Evolutionary conservation across 2,888 invertebrate species (phyloP).

Genomic region (Drosophila pseudotakahashii): DNA sequence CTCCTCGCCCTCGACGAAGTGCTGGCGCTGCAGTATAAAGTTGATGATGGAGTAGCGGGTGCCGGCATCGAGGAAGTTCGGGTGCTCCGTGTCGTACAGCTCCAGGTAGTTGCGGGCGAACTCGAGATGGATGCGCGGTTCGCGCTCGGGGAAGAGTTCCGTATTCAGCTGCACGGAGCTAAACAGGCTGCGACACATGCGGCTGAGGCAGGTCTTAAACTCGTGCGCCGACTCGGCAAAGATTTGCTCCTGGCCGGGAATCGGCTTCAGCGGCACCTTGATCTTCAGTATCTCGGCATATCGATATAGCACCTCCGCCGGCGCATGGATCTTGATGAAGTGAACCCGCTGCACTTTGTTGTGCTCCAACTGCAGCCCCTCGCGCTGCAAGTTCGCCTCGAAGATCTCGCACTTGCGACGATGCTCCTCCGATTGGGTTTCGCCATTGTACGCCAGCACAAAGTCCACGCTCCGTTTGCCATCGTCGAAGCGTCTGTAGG

Average conservation of each 20-base stretch:
- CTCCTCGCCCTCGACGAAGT: slow-evolving; percentile 86
- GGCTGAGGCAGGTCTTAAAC: slow-evolving; percentile 84
- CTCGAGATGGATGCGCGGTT: slow-evolving; percentile 88
- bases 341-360: slow-evolving; percentile 87
- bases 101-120: slow-evolving; percentile 90
- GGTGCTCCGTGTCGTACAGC: slow-evolving; percentile 88
- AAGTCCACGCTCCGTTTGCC: slow-evolving; percentile 86
- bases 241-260: slow-evolving; percentile 84
- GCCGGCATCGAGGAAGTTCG: slow-evolving; percentile 89
- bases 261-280: slow-evolving; percentile 89
- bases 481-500: slow-evolving; percentile 86
- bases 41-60: slow-evolving; percentile 89
- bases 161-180: slow-evolving; percentile 87
- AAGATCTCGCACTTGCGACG: slow-evolving; percentile 85
- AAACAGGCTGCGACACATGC: slow-evolving; percentile 85
- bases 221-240: slow-evolving; percentile 68
- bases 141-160: slow-evolving; percentile 87
- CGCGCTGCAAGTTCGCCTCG: slow-evolving; percentile 87
- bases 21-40: slow-evolving; percentile 90
- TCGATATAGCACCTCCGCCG: slow-evolving; percentile 88
- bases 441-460: slow-evolving; percentile 87
- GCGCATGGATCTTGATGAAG: slow-evolving; percentile 91
- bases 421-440: slow-evolving; percentile 66
- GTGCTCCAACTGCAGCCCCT: slow-evolving; percentile 87
- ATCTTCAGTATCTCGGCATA: slow-evolving; percentile 92